phyloP scores from a whole-genome alignment of 2,113 vertebrate species.

The Oncorhynchus clarkii region DNA sequence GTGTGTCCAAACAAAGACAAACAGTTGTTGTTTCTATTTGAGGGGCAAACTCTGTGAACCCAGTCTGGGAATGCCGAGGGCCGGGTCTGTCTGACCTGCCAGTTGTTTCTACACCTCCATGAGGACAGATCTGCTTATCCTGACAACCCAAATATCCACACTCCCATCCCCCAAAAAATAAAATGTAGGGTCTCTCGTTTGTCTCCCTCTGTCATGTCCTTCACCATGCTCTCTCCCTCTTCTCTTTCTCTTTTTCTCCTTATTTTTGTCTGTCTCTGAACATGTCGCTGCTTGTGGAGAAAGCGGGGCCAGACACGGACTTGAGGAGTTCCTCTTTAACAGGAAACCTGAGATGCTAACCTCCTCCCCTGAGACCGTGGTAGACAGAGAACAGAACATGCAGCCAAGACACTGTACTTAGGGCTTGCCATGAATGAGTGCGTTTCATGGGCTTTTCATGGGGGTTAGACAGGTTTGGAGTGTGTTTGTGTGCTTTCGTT shows the following conservation, averaged over 20 bases:
- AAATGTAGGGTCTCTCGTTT: not conserved
- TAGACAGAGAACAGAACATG: not conserved
- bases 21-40: not conserved
- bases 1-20: not conserved
- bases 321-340: not conserved
- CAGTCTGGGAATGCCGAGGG: not conserved
- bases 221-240: no score
- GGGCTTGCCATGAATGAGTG: not conserved
- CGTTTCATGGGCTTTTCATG: not conserved
- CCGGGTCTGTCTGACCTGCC: not conserved
- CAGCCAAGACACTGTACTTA: not conserved
- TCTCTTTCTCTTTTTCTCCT: not conserved
- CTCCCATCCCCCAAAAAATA: not conserved
- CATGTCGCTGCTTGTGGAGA: not conserved
- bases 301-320: not conserved
- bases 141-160: not conserved
- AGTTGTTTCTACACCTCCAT: no score
- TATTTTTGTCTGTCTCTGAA: not conserved
- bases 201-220: not conserved
- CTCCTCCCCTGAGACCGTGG: not conserved
- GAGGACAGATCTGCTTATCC: no score
- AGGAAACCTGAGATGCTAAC: conserved; percentile 8
- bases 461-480: not conserved
- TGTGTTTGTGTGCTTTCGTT: not conserved
- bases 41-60: not conserved